phyloP scores from a whole-genome alignment of 1,140 invertebrate species.

The Bombus pyrosoma region DNA sequence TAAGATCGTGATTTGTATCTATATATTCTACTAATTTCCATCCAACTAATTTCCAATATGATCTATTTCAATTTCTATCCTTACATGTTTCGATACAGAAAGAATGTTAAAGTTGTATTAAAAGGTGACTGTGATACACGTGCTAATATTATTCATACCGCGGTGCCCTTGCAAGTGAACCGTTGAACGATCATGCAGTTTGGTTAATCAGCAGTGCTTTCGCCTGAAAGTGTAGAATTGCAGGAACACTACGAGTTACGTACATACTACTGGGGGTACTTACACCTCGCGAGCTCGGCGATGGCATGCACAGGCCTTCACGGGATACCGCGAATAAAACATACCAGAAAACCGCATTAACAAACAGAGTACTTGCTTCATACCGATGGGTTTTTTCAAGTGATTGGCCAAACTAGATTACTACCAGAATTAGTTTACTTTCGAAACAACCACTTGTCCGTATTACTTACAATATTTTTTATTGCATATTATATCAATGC shows the following conservation, averaged over 20 bases:
- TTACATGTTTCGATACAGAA: neutral
- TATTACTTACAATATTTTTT: neutral
- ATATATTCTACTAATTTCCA: neutral
- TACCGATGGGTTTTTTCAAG: conserved; percentile 22
- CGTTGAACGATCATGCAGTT: conserved; percentile 52
- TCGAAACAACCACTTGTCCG: neutral
- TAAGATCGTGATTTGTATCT: neutral
- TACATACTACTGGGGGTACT: conserved; percentile 84
- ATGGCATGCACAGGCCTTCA: conserved; percentile 92
- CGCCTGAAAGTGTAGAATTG: conserved; percentile 33
- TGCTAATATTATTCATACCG: conserved; percentile 27
- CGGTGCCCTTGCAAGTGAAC: conserved; percentile 37
- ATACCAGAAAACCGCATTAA: conserved; percentile 73
- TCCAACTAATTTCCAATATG: neutral
- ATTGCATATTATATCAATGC: neutral
- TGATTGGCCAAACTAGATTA: neutral
- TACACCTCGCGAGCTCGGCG: conserved; percentile 92
- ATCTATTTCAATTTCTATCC: neutral
- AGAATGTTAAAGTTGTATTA: neutral
- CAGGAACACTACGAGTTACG: conserved; percentile 45
- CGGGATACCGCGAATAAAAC: conserved; percentile 77
- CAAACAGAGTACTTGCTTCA: conserved; percentile 43
- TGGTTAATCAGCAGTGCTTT: conserved; percentile 52
- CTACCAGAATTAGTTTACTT: neutral
- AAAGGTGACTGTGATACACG: neutral